Evolutionary conservation across 2,113 vertebrate species (phyloP).

Genomic region (Oncorhynchus kisutch): DNA sequence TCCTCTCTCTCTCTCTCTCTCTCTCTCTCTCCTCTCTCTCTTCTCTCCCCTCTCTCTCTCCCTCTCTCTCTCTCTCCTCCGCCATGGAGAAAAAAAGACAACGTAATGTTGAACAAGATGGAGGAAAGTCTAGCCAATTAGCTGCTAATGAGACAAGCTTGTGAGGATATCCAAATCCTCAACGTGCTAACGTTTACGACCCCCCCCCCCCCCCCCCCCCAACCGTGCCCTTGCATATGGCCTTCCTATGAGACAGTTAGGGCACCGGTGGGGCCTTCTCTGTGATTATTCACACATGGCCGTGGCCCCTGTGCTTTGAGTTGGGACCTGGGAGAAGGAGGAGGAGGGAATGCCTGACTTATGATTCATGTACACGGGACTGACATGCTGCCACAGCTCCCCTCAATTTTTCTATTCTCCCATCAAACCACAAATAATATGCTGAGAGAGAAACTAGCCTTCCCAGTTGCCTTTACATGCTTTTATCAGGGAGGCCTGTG

Average conservation of each 20-base stretch:
- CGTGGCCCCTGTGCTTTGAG: constrained; percentile 60
- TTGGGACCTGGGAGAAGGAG: constrained; percentile 52
- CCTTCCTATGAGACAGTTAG: constrained; percentile 60
- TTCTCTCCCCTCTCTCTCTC: too few species aligned
- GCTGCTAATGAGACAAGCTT: constrained; percentile 82
- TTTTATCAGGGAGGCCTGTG: constrained; percentile 67
- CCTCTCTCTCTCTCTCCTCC: background rate
- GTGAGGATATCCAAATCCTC: constrained; percentile 80
- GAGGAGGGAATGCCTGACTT: constrained; percentile 64
- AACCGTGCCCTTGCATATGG: constrained; percentile 57
- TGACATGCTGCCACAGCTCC: constrained; percentile 56
- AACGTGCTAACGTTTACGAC: constrained; percentile 75
- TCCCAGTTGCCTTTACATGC: constrained; percentile 62
- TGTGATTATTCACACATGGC: constrained; percentile 75
- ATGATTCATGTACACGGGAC: constrained; percentile 67
- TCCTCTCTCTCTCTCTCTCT: too few species aligned
- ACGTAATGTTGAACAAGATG: constrained; percentile 74
- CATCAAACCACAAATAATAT: constrained; percentile 63
- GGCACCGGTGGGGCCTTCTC: constrained; percentile 63
- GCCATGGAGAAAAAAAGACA: constrained; percentile 35
- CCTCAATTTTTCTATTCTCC: constrained; percentile 16
- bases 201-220: constrained; percentile 27
- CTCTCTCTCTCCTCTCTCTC: too few species aligned
- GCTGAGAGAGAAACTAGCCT: constrained; percentile 71
- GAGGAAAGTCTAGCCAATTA: constrained; percentile 81